phyloP scores from a whole-genome alignment of 1,140 invertebrate species.

The Penaeus japonicus region DNA sequence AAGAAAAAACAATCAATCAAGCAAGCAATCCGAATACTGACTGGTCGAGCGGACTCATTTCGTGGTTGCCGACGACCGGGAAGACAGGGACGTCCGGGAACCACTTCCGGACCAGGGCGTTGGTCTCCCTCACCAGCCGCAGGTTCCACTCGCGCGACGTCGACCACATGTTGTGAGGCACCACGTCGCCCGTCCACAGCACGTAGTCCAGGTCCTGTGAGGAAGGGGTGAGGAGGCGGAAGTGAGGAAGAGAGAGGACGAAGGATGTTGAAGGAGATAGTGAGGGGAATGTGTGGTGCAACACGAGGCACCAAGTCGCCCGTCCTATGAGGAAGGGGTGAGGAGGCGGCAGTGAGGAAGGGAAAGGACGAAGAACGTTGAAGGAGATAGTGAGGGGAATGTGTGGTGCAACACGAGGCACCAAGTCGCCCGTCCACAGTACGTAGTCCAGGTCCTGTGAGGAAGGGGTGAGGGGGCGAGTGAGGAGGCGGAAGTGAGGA shows the following conservation, averaged over 20 bases:
- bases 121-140: conserved; percentile 65
- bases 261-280: too few relatives aligned
- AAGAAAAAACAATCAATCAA: neutral
- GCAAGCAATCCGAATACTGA: conserved; percentile 47
- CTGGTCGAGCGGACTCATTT: conserved; percentile 72
- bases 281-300: too few relatives aligned
- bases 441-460: conserved; percentile 69
- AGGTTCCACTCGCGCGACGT: conserved; percentile 68
- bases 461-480: neutral
- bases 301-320: too few relatives aligned
- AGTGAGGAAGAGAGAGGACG: neutral
- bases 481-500: neutral
- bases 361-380: too few relatives aligned
- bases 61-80: conserved; percentile 73
- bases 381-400: too few relatives aligned
- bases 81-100: conserved; percentile 70
- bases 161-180: conserved; percentile 75
- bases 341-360: too few relatives aligned
- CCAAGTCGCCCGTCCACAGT: conserved; percentile 73
- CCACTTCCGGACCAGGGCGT: conserved; percentile 65
- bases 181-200: conserved; percentile 73
- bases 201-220: conserved; percentile 69
- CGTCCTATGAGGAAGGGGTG: too few relatives aligned
- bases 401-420: too few relatives aligned
- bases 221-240: neutral